phyloP scores from a whole-genome alignment of 2,888 invertebrate species.

The Ellobium chinense region DNA sequence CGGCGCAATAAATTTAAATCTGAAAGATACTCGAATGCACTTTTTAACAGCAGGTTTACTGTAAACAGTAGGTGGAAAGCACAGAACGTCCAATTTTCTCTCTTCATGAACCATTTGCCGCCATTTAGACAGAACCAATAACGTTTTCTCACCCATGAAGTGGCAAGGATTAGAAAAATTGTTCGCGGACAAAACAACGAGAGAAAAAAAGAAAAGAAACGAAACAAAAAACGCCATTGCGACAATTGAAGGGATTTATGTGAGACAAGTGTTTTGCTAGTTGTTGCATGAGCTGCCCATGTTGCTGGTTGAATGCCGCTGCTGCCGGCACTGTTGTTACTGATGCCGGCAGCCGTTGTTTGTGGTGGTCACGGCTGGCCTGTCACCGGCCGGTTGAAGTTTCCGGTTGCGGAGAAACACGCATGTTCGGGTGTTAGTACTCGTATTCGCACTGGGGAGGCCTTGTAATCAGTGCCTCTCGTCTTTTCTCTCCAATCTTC shows the following conservation, averaged over 20 bases:
- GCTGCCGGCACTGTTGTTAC: background rate
- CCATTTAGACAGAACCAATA: conserved; percentile 20
- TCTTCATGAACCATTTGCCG: conserved; percentile 6
- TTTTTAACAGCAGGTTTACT: background rate
- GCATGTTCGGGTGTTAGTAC: background rate
- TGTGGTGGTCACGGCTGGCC: background rate
- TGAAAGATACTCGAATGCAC: too few relatives aligned
- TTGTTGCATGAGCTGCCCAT: background rate
- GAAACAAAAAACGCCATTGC: too few relatives aligned
- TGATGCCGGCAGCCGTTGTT: background rate
- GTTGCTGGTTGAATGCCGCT: background rate
- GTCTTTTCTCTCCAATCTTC: too few relatives aligned
- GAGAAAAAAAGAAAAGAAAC: conserved; percentile 18
- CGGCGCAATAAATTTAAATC: too few relatives aligned
- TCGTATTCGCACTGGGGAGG: background rate
- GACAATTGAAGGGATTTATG: conserved; percentile 9
- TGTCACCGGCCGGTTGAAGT: background rate
- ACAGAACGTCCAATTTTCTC: background rate
- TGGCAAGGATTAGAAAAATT: conserved; percentile 24
- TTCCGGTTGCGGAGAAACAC: background rate
- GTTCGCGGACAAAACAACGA: background rate
- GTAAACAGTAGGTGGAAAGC: background rate
- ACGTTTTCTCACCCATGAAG: background rate
- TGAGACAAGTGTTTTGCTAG: conserved; percentile 9
- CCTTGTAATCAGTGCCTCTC: background rate